phyloP scores from a whole-genome alignment of 2,113 vertebrate species.

The Tursiops truncatus region DNA sequence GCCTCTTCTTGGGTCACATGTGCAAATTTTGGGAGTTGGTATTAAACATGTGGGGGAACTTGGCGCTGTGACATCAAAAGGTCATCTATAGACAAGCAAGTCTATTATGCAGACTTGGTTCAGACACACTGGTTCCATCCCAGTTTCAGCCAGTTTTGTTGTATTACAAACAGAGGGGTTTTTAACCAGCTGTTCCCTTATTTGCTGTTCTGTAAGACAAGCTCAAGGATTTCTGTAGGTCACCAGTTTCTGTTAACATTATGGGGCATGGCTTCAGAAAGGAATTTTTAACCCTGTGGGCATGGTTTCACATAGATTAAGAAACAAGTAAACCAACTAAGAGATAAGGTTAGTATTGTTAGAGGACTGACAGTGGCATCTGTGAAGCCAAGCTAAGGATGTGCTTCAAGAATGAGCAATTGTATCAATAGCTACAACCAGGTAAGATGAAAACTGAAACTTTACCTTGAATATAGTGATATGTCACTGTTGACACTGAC shows the following conservation, averaged over 20 bases:
- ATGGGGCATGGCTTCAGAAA: not conserved
- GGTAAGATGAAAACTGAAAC: not conserved
- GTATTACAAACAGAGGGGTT: not conserved
- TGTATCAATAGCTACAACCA: not conserved
- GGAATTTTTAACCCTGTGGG: not conserved
- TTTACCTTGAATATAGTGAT: not conserved
- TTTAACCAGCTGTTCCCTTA: not conserved
- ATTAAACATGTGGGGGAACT: not conserved
- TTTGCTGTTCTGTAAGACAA: not conserved
- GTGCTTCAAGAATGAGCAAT: not conserved
- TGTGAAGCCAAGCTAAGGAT: not conserved
- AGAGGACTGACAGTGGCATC: not conserved
- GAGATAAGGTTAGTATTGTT: not conserved
- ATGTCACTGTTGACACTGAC: not conserved
- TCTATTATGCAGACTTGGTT: not conserved
- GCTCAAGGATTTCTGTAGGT: not conserved
- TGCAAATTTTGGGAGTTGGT: not conserved
- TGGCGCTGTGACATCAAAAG: not conserved
- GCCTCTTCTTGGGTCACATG: not conserved
- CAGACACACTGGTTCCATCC: not conserved
- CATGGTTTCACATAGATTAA: not conserved
- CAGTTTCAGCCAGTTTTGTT: not conserved
- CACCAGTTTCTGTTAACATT: not conserved
- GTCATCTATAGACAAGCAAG: not conserved
- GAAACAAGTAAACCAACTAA: not conserved